phyloP scores from a whole-genome alignment of 1,140 invertebrate species.

The Cotesia chilonis region DNA sequence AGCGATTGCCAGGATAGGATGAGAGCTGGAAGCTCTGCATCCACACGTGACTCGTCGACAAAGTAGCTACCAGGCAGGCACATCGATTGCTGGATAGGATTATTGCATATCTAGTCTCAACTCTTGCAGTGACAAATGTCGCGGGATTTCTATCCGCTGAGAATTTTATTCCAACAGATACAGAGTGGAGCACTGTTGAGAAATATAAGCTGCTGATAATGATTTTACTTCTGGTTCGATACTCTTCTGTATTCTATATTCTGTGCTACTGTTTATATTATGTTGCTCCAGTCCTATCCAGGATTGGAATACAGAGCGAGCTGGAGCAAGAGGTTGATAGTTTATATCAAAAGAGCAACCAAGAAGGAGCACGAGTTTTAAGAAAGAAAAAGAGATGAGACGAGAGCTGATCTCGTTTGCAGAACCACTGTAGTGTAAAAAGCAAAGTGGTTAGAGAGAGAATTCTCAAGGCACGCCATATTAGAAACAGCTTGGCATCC shows the following conservation, averaged over 20 bases:
- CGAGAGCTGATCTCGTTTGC: slow-evolving; percentile 37
- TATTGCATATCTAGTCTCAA: slow-evolving; percentile 24
- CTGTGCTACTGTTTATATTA: background rate
- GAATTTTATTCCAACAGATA: background rate
- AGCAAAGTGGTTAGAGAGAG: slow-evolving; percentile 27
- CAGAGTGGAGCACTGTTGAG: background rate
- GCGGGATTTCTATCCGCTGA: slow-evolving; percentile 26
- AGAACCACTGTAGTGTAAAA: slow-evolving; percentile 38
- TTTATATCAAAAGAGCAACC: background rate
- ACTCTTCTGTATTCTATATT: background rate
- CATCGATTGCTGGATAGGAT: slow-evolving; percentile 29
- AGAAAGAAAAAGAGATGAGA: slow-evolving; percentile 21
- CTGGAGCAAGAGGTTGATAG: too few species aligned
- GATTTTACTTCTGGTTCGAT: too few species aligned
- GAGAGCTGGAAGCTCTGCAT: too few species aligned
- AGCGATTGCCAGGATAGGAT: too few species aligned
- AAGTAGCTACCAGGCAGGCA: background rate
- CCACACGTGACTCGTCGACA: background rate
- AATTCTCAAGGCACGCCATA: slow-evolving; percentile 31
- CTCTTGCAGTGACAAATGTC: slow-evolving; percentile 35
- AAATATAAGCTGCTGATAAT: background rate
- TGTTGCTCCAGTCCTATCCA: too few species aligned
- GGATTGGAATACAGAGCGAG: too few species aligned
- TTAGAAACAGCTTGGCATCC: slow-evolving; percentile 40
- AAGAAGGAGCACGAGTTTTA: slow-evolving; percentile 1